Conservation (phyloP, 2,888 invertebrate species). For the Agapostemon virescens region DNA sequence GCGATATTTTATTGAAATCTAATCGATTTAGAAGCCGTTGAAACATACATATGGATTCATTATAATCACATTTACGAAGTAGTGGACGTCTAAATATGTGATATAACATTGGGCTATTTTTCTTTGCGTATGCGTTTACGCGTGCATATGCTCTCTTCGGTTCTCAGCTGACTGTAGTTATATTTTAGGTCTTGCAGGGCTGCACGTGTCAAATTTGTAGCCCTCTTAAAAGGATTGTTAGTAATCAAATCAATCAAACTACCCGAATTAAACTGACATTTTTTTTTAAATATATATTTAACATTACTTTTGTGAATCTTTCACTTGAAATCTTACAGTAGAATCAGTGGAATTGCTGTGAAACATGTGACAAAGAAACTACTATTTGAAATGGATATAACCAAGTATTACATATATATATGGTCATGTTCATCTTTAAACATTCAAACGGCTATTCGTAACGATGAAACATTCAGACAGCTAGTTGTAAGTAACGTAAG, state of each 20-base stretch:
- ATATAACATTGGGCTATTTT: conserved; percentile 27
- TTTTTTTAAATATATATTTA: background rate
- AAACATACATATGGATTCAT: conserved; percentile 22
- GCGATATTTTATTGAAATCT: conserved; percentile 8
- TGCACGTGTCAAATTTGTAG: conserved; percentile 4
- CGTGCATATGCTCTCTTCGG: background rate
- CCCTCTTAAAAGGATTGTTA: background rate
- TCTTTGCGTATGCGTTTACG: background rate
- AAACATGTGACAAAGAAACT: too few species aligned
- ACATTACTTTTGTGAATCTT: background rate
- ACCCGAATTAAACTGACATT: background rate
- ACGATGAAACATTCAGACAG: too few species aligned
- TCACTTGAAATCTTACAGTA: background rate
- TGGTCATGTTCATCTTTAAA: too few species aligned
- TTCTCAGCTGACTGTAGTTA: conserved; percentile 33
- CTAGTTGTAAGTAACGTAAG: too few species aligned
- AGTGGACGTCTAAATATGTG: conserved; percentile 16
- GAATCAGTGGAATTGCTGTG: too few species aligned
- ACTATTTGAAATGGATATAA: too few species aligned
- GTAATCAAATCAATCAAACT: background rate
- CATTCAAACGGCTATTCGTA: too few species aligned
- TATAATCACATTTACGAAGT: conserved; percentile 37
- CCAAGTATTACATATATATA: too few species aligned
- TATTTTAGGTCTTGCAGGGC: conserved; percentile 32
- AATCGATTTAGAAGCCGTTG: conserved; percentile 48